phyloP scores from a whole-genome alignment of 2,113 vertebrate species.

The Gymnocephalus cernua region DNA sequence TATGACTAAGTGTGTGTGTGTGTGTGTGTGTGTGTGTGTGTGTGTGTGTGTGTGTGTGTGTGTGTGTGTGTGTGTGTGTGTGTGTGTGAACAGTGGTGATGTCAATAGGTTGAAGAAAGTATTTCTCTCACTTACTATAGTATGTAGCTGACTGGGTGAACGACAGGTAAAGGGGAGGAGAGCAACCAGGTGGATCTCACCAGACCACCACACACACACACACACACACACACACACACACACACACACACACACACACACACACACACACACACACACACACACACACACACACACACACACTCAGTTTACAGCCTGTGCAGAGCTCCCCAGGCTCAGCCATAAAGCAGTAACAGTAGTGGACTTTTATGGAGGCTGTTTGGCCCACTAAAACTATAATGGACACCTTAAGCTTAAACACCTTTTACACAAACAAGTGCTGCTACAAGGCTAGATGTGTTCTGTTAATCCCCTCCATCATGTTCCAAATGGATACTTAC shows the following conservation, averaged over 20 bases:
- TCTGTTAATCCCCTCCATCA: neutral
- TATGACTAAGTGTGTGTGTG: neutral
- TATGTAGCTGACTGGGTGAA: constrained; percentile 16
- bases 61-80: constrained; percentile 7
- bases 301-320: constrained; percentile 20
- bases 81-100: neutral
- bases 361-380: constrained; percentile 32
- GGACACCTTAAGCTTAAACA: constrained; percentile 37
- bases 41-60: constrained; percentile 15
- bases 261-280: neutral
- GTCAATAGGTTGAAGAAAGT: neutral
- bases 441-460: neutral
- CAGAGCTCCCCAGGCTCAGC: constrained; percentile 28
- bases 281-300: neutral
- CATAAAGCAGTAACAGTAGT: constrained; percentile 52
- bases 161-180: constrained; percentile 31
- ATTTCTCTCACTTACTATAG: neutral
- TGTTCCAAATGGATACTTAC: neutral
- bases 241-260: constrained; percentile 18
- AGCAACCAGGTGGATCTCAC: constrained; percentile 35
- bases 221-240: constrained; percentile 2
- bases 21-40: constrained; percentile 8
- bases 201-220: constrained; percentile 25
- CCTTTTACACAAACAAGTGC: constrained; percentile 26
- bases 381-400: constrained; percentile 38